Evolutionary conservation across 2,113 vertebrate genomes (phyloP), one percentile per base, ranked within the genome.

Genomic region (Crotophaga sulcirostris): DNA sequence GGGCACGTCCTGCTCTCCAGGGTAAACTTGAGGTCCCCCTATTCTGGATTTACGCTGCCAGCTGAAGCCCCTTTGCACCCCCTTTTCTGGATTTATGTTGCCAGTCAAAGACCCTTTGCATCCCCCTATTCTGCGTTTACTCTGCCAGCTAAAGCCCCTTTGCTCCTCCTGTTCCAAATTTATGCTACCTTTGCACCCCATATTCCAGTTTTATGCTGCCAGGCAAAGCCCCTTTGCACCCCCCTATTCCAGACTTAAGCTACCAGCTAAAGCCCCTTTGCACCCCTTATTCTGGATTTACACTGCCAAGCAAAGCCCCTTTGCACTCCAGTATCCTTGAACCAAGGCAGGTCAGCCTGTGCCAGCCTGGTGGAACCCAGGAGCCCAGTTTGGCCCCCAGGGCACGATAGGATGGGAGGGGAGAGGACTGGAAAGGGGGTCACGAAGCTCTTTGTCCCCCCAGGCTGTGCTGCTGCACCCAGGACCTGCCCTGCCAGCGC

Each of bases 341-440:
- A 38, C 58, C 25, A 24, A 68, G 38, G 34, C 68, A 58, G n/a
- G 38, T 34, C 72, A 72, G 42, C 34, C 47, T 40, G 24, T 63
- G 4, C 16, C 44, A 18, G 16, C 38, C 2, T 3, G 11, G n/a
- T 40, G 55, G 42, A 60, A 64, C 23, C 23, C 33, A 23, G 59
- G 44, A 59, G 18, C 28, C 64, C 75, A 51, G 21, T 80, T 80
- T 77, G 40, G 31, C 7, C 45, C 54, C 49, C 7, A 2, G 44
- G 25, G 20, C 2, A 1, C 18, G 13, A 2, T 24, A 36, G 64
- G 20, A 42, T 0, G 0, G 58, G 67, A 64, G 28, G 23, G 29
- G 16, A 83, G 54, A 12, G n/a, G 38, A 54, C 33, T 83, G 76
- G 49, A 42, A 33, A 36, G 16, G 16, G 23, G 13, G 1, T 89